Conservation (phyloP, 2,797 vertebrate species). For the Pempheris klunzingeri region DNA sequence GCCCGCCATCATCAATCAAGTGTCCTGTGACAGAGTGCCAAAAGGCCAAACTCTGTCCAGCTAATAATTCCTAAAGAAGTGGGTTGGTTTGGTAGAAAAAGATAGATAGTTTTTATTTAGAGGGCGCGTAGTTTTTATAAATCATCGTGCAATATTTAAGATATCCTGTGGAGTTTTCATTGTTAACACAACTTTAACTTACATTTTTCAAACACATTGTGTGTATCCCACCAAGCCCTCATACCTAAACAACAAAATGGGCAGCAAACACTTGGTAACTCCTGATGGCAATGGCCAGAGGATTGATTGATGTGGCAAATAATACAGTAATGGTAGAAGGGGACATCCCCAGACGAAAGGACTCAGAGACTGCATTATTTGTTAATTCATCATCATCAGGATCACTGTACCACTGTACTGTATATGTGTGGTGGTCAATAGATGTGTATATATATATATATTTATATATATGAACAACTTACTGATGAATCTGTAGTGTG, state of each 20-base stretch:
- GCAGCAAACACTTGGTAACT: too few species aligned
- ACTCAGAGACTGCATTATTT: neutral
- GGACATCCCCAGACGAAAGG: neutral
- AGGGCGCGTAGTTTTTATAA: neutral
- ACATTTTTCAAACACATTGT: too few species aligned
- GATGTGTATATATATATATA: neutral
- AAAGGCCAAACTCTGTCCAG: slow-evolving; percentile 7
- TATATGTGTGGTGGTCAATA: too few species aligned
- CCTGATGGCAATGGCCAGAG: neutral
- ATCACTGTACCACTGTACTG: neutral
- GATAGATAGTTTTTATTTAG: neutral
- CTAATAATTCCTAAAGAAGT: slow-evolving; percentile 10
- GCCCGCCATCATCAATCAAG: slow-evolving; percentile 26
- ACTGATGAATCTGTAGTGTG: neutral
- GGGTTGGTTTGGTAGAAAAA: neutral
- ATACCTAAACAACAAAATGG: too few species aligned
- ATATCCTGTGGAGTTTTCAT: neutral
- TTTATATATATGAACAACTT: too few species aligned
- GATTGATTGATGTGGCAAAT: slow-evolving; percentile 2
- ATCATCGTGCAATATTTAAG: neutral
- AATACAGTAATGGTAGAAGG: slow-evolving; percentile 9
- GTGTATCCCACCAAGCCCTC: too few species aligned
- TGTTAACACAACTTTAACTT: neutral
- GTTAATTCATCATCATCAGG: neutral
- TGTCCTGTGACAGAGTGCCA: neutral